Base-by-base conservation (phyloP, 2,113 vertebrate genomes). In the Gallinago paraguaiae region DNA sequence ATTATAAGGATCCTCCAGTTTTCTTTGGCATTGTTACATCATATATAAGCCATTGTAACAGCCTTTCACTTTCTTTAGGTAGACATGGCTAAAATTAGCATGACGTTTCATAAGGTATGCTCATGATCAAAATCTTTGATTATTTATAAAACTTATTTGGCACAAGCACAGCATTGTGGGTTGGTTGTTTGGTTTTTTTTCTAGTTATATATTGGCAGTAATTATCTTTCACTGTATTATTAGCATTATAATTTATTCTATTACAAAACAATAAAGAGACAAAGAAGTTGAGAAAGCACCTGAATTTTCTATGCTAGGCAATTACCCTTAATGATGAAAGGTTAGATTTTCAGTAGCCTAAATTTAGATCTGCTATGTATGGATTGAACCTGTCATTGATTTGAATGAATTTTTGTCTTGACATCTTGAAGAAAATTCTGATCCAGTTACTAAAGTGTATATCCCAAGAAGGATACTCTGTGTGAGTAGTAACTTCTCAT, bases 81-180 rank as follows among this genome's bases (percentile, higher is more conserved):
- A 56, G 24, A 39, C 3, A 13, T 87, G 3, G 23, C 30, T 89
- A 13, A 24, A 46, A 15, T 35, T 83, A 57, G 2, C 3, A 22
- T 18, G 4, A 20, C 0, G 0, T 28, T 76, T 61, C 31, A 7
- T 50, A 51, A 74, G 4, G 3, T 64, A 18, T 18, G 16, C 8
- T 53, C 8, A 7, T 31, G 7, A 23, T 27, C 27, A 67, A 74
- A 64, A 59, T 7, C 4, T 30, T 75, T 43, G 12, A 23, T 57
- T 69, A 41, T 39, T 57, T 74, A 6, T 6, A 54, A 46, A 18
- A 67, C 6, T 76, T 68, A 39, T 39, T 78, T 90, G 31, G 11
- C 16, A 41, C 6, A 63, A 74, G 3, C 5, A 16, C 4, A 57
- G 6, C 1, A 2, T 11, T 61, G 60, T 27, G 35, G 6, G 14